Evolutionary conservation across 2,113 vertebrate genomes (phyloP).

Genomic region (Gavia stellata): DNA sequence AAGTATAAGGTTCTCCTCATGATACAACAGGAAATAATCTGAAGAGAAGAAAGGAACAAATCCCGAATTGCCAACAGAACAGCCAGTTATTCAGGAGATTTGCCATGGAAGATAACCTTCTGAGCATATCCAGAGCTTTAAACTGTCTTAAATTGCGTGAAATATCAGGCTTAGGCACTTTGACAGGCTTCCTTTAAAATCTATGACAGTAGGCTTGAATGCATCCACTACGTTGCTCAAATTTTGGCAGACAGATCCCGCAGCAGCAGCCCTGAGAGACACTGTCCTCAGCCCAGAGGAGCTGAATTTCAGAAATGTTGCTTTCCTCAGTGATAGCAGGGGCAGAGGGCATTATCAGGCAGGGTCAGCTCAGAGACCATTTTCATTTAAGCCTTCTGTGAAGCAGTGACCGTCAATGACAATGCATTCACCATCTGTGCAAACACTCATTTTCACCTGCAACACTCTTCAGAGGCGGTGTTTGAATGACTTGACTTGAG

Average conservation of each 20-base stretch:
- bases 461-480: neutral
- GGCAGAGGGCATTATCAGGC: neutral
- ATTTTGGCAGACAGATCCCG: slow-evolving; percentile 9
- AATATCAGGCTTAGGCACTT: neutral
- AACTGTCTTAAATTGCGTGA: neutral
- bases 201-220: neutral
- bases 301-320: neutral
- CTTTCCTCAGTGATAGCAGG: neutral
- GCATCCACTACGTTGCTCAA: neutral
- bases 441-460: neutral
- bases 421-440: neutral
- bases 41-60: neutral
- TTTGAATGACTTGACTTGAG: neutral
- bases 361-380: neutral
- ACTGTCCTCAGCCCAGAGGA: neutral
- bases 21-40: neutral
- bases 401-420: neutral
- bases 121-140: neutral
- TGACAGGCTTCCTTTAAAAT: slow-evolving; percentile 39
- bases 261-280: neutral
- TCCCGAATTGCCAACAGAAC: neutral
- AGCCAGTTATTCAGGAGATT: neutral
- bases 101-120: neutral
- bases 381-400: neutral
- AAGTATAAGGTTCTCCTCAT: neutral